Evolutionary conservation across 2,888 invertebrate species (phyloP).

Genomic region (Phania funesta): DNA sequence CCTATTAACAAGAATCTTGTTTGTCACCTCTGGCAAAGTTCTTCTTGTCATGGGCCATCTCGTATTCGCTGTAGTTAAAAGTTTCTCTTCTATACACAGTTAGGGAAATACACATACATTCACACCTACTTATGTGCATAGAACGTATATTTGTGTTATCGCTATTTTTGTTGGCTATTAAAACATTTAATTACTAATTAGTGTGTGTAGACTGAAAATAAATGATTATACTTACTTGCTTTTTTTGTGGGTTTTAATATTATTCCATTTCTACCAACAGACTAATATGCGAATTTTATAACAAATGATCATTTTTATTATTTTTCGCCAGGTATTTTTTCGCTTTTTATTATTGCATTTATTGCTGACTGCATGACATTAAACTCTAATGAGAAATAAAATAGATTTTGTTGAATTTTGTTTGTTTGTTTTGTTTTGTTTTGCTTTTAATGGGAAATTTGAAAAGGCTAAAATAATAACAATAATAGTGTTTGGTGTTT

Average conservation of each 20-base stretch:
- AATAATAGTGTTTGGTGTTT: slow-evolving; percentile 18
- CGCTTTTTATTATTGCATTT: slow-evolving; percentile 38
- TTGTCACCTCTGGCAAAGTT: slow-evolving; percentile 43
- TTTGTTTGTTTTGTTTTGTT: too few relatives aligned
- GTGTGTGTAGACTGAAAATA: slow-evolving; percentile 41
- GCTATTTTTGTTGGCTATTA: slow-evolving; percentile 29
- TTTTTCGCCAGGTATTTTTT: background rate
- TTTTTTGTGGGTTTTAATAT: background rate
- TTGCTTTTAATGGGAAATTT: slow-evolving; percentile 18
- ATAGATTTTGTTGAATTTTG: slow-evolving; percentile 46
- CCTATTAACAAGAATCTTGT: slow-evolving; percentile 67
- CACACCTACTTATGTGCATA: too few relatives aligned
- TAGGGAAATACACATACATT: too few relatives aligned
- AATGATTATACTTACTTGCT: slow-evolving; percentile 31
- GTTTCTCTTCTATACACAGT: background rate
- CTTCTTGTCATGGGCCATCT: slow-evolving; percentile 4
- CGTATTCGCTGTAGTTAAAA: slow-evolving; percentile 9
- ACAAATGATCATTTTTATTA: slow-evolving; percentile 27
- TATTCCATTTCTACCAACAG: background rate
- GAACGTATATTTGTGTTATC: background rate
- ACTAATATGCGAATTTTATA: slow-evolving; percentile 30
- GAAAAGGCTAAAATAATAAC: slow-evolving; percentile 3
- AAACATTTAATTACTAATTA: slow-evolving; percentile 62
- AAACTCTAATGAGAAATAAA: slow-evolving; percentile 56
- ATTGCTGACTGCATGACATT: slow-evolving; percentile 50